These are phyloP conservation scores for Microtus californicus DNA, from an alignment of 2,797 vertebrate species.

Conservation along the genomic window DNA sequence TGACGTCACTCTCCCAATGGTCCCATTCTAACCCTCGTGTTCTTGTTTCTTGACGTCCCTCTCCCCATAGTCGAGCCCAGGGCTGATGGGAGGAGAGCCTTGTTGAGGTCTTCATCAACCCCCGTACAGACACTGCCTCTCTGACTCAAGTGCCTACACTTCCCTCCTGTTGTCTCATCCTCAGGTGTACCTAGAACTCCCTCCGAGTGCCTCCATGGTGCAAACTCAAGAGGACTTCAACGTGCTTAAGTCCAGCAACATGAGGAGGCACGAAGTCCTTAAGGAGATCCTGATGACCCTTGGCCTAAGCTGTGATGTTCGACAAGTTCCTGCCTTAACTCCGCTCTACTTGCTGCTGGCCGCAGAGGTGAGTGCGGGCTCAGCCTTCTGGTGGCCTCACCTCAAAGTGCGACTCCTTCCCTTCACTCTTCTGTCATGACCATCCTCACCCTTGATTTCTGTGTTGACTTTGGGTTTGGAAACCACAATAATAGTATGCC, in stretches of 20 bases:
- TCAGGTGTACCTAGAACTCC: conserved; percentile 92
- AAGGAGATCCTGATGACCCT: conserved; percentile 91
- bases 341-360: conserved; percentile 91
- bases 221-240: conserved; percentile 87
- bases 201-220: conserved; percentile 85
- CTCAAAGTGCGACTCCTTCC: rapidly evolving
- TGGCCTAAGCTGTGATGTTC: conserved; percentile 91
- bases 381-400: rapidly evolving
- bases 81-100: neutral
- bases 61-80: neutral
- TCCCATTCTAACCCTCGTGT: neutral
- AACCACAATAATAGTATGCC: neutral
- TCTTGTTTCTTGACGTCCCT: neutral
- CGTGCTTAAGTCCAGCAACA: conserved; percentile 91
- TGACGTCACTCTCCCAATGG: neutral
- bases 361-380: conserved; percentile 87
- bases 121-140: neutral
- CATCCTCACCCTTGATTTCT: neutral
- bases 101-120: neutral
- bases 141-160: too few species aligned
- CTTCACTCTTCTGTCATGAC: rapidly evolving
- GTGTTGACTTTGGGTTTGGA: neutral
- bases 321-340: conserved; percentile 84
- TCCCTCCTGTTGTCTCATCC: rapidly evolving
- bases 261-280: conserved; percentile 90